Conservation (phyloP, 2,797 vertebrate genomes). For the Hippopotamyrus pictus region DNA sequence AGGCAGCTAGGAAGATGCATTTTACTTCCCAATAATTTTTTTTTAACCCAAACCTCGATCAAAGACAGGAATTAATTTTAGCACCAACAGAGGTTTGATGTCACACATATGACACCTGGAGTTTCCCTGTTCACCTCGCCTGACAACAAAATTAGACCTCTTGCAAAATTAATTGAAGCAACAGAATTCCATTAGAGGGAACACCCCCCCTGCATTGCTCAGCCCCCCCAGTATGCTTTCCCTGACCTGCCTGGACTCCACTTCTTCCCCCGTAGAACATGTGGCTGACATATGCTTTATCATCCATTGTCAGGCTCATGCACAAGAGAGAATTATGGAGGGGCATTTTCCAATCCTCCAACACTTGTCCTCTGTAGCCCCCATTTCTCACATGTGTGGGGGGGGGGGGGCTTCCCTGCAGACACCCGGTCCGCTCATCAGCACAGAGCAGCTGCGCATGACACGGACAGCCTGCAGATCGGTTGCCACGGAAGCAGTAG, state of each 20-base stretch:
- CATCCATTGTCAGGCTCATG: not conserved
- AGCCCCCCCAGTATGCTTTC: not conserved
- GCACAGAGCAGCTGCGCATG: not conserved
- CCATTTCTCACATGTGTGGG: not conserved
- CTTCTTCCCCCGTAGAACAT: not conserved
- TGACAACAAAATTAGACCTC: not conserved
- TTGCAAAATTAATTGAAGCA: constrained; percentile 1
- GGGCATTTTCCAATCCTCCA: constrained; percentile 9
- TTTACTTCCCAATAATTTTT: not conserved
- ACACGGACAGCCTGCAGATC: not conserved
- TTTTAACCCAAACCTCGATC: not conserved
- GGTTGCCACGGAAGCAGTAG: not conserved
- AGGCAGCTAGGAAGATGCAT: not conserved
- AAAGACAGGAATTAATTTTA: not conserved
- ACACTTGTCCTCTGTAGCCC: not conserved
- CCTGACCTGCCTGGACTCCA: not conserved
- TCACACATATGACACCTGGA: not conserved
- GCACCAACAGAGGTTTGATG: not conserved
- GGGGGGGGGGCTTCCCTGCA: not conserved
- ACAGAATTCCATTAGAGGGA: not conserved
- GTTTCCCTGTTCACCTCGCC: not conserved
- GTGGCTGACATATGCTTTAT: constrained; percentile 1
- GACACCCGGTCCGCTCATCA: not conserved
- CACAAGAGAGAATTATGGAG: constrained; percentile 2
- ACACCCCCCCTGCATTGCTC: not conserved